These are phyloP conservation scores for Tribolium freemani DNA, from an alignment of 2,888 invertebrate genomes.

Conservation along the genomic window DNA sequence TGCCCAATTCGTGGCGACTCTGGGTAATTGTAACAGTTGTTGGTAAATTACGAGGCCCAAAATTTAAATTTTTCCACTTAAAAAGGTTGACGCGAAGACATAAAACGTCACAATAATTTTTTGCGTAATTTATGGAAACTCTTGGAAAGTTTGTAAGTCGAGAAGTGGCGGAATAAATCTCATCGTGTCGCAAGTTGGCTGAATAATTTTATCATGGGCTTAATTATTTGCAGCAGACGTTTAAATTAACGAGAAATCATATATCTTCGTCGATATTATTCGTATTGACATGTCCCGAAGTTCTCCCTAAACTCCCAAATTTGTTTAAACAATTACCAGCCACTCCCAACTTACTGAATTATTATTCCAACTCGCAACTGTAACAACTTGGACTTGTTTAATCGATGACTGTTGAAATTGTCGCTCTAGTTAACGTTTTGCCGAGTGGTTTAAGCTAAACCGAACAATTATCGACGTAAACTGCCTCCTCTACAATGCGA, in stretches of 20 bases:
- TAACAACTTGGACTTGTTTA: conserved; percentile 10
- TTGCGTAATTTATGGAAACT: neutral
- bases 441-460: conserved; percentile 5
- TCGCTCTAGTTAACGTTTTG: conserved; percentile 21
- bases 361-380: neutral
- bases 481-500: neutral
- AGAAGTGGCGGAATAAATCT: neutral
- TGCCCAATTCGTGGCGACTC: conserved; percentile 3
- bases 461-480: conserved; percentile 1
- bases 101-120: neutral
- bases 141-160: neutral
- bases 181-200: neutral
- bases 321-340: conserved; percentile 31
- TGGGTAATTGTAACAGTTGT: conserved; percentile 23
- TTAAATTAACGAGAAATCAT: neutral
- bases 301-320: conserved; percentile 2
- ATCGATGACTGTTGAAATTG: conserved; percentile 32
- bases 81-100: neutral
- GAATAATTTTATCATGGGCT: conserved; percentile 13
- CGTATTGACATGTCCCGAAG: neutral
- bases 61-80: no score
- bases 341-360: conserved; percentile 11
- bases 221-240: conserved; percentile 20
- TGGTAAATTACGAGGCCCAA: conserved; percentile 1
- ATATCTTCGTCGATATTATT: neutral